Percentiles rank a stretch among this genome's conserved stretches.
phyloP scores from a whole-genome alignment of 2,797 vertebrate species.

The Melanotaenia pygmaea region DNA sequence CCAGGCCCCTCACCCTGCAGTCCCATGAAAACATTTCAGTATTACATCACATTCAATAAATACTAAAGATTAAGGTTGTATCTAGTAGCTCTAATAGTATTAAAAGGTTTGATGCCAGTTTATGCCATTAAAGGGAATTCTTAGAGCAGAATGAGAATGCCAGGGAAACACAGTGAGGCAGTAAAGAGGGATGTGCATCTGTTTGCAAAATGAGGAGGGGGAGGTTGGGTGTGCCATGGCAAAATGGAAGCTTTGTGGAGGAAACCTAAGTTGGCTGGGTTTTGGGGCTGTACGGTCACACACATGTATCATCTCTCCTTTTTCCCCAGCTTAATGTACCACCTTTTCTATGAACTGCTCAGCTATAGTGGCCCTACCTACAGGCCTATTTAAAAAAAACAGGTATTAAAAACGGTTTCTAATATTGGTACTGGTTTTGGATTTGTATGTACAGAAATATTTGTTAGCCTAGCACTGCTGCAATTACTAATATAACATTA shows the following conservation, averaged over 20 bases:
- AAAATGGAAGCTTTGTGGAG: conserved; percentile 76
- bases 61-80: conserved; percentile 28
- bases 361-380: conserved; percentile 33
- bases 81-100: conserved; percentile 27
- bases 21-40: conserved; percentile 50
- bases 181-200: conserved; percentile 46
- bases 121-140: conserved; percentile 49
- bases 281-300: conserved; percentile 67
- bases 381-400: conserved; percentile 15
- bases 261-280: conserved; percentile 66
- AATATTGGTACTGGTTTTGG: not conserved
- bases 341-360: conserved; percentile 66
- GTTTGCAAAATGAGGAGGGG: conserved; percentile 53
- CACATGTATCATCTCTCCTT: conserved; percentile 70
- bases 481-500: not conserved
- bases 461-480: not conserved
- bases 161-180: conserved; percentile 34
- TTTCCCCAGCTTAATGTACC: conserved; percentile 57
- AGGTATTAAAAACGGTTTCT: not conserved
- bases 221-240: conserved; percentile 50
- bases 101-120: conserved; percentile 38
- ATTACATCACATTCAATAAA: conserved; percentile 63
- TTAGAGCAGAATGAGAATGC: conserved; percentile 37
- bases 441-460: not conserved
- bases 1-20: conserved; percentile 12